Evolutionary conservation across 1,140 invertebrate genomes (phyloP).

Genomic region (Maniola jurtina): DNA sequence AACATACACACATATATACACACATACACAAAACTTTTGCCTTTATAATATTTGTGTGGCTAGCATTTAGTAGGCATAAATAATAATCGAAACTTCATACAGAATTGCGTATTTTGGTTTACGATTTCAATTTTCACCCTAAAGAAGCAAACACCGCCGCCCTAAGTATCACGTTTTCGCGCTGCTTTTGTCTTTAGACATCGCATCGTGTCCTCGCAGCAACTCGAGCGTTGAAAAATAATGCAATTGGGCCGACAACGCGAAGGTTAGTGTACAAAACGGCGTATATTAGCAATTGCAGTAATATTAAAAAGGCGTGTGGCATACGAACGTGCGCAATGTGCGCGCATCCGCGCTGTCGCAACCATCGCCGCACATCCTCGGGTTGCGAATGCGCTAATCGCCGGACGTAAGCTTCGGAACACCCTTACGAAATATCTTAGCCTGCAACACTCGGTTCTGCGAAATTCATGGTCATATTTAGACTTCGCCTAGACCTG

Average conservation of each 20-base stretch:
- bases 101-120: too few relatives aligned
- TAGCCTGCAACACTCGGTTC: constrained; percentile 22
- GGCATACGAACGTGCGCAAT: constrained; percentile 44
- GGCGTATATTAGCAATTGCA: constrained; percentile 66
- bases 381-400: constrained; percentile 65
- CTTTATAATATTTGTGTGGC: too few relatives aligned
- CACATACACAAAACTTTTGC: too few relatives aligned
- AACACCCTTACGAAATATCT: constrained; percentile 56
- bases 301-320: constrained; percentile 66
- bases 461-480: constrained; percentile 32
- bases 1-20: too few relatives aligned
- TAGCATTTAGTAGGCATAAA: too few relatives aligned
- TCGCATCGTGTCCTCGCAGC: constrained; percentile 44
- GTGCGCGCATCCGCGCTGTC: constrained; percentile 66
- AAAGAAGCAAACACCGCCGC: neutral
- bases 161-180: neutral
- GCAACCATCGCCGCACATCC: constrained; percentile 68
- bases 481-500: neutral
- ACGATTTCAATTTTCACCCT: neutral
- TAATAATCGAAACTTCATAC: too few relatives aligned
- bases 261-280: constrained; percentile 71
- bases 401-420: constrained; percentile 67
- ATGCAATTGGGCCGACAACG: constrained; percentile 63
- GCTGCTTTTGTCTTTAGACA: neutral
- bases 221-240: constrained; percentile 67